phyloP scores from a whole-genome alignment of 53 echinoderm and acorn worm species.

The Astropecten irregularis region DNA sequence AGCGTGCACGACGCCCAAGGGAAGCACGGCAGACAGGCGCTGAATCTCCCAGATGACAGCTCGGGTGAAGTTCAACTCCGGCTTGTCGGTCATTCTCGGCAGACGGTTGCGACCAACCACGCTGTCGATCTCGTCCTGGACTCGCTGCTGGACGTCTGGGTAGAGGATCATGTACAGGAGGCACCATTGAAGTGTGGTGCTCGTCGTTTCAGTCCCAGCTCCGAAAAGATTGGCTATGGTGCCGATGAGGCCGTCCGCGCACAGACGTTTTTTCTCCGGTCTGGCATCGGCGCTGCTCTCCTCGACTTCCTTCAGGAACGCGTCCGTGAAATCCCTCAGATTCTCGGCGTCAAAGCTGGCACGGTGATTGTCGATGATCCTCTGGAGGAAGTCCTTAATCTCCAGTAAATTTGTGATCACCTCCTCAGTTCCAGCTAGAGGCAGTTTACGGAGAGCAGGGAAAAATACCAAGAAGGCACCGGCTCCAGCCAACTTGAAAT shows the following conservation, averaged over 20 bases:
- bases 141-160: constrained; percentile 13
- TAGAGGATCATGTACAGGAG: constrained; percentile 5
- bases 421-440: background rate
- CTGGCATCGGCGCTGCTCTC: background rate
- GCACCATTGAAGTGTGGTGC: background rate
- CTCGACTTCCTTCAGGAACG: background rate
- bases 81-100: constrained; percentile 37
- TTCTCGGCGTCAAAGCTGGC: background rate
- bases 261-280: background rate
- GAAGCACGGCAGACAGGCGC: background rate
- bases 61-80: background rate
- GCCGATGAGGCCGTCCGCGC: background rate
- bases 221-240: background rate
- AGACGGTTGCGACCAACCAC: constrained; percentile 51
- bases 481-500: background rate
- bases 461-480: background rate
- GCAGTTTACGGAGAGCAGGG: background rate
- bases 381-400: background rate
- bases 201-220: background rate
- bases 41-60: constrained; percentile 18
- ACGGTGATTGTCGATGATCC: background rate
- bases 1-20: constrained; percentile 11
- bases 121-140: constrained; percentile 38
- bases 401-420: background rate
- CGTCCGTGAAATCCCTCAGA: constrained; percentile 10